Conservation (phyloP, 2,113 vertebrate genomes). For the Phocoena phocoena region DNA sequence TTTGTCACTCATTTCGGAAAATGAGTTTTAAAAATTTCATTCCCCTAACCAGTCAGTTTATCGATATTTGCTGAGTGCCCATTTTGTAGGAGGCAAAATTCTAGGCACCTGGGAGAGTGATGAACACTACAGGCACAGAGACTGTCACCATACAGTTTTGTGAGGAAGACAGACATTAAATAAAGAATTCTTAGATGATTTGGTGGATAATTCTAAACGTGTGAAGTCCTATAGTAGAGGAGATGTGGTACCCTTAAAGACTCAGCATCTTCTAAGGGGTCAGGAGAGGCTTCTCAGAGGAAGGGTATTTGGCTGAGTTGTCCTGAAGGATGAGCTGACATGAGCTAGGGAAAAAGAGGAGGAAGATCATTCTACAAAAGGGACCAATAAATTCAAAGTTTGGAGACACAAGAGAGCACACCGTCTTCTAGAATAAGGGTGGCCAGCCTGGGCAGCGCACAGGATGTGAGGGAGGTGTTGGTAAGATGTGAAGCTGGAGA, state of each 20-base stretch:
- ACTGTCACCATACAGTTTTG: background rate
- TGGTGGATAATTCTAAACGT: background rate
- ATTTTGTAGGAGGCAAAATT: background rate
- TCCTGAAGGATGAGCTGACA: background rate
- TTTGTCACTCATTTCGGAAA: background rate
- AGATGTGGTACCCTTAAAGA: background rate
- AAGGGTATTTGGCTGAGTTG: background rate
- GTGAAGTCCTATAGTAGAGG: background rate
- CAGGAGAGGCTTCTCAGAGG: background rate
- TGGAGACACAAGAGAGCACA: background rate
- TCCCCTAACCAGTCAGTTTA: background rate
- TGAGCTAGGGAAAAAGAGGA: background rate
- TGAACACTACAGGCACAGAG: accelerated
- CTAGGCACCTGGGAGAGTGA: background rate
- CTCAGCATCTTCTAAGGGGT: background rate
- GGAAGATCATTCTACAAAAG: background rate
- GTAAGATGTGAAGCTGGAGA: background rate
- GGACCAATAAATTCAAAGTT: background rate
- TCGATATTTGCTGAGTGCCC: background rate
- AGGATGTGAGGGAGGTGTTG: too few species aligned
- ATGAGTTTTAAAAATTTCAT: background rate
- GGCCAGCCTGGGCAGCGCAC: background rate
- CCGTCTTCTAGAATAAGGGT: too few species aligned
- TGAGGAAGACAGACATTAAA: background rate
- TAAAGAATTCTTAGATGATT: background rate